Evolutionary conservation across 2,888 invertebrate genomes (phyloP), one percentile per base, ranked within the genome.

Genomic region (Platycheirus rosarum): DNA sequence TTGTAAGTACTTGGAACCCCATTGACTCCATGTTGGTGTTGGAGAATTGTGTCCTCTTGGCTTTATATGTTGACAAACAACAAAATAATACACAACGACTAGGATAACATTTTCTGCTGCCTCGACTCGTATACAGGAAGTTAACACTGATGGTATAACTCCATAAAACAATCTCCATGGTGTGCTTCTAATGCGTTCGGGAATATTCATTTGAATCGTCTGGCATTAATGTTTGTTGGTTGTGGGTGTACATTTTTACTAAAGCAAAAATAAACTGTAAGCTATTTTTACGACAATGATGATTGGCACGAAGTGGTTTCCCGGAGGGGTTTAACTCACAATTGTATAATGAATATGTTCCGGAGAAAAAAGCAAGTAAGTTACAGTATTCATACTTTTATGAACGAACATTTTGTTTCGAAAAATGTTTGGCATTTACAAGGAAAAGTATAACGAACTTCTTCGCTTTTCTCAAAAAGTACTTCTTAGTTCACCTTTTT

Each of bases 81-180:
- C 70, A 80, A 60, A 69, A 74, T 51, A 75, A 60, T 69, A 70
- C 23, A 32, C 4, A 80, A 62, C 35, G 75, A 70, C 51, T 46
- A 46, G 65, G 65, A 75, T 70, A 80, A 75, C 51, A 80, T 65
- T 63, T 63, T 68, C 6, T 44, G 13, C 55, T 20, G 37, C 35
- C 35, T 46, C 8, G 6, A 4, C 16, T 11, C n/a, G 9, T 23
- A 2, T 23, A 13, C 1, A 26, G 65, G 16, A 51, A 48, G 49
- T 65, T 65, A 42, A 44, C 37, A 55, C 49, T 55, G 71, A 66
- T 71, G 46, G 29, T 18, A 48, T 55, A 32, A 23, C 40, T 57
- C n/a, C 11, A 14, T 29, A 40, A 6, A 4, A 23, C 23, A 2
- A 23, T 6, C 23, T 23, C 23, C 6, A 4, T 23, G 23, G 23